Conservation (phyloP, 2,797 vertebrate species). For the Glossophaga mutica region DNA sequence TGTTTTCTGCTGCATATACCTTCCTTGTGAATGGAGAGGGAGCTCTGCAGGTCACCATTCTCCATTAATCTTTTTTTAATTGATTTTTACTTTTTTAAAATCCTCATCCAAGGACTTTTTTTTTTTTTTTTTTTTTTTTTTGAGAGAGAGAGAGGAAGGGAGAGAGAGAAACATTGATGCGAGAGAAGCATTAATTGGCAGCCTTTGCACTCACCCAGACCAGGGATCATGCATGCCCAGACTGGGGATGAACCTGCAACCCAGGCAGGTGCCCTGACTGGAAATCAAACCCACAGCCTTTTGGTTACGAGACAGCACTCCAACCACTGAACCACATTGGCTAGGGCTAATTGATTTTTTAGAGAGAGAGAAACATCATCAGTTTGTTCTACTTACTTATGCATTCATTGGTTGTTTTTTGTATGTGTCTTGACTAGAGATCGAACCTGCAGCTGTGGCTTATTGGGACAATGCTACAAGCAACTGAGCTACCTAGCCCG, state of each 20-base stretch:
- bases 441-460: not conserved
- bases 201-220: not conserved
- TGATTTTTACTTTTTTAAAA: not conserved
- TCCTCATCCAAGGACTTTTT: not conserved
- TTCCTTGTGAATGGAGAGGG: constrained; percentile 17
- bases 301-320: not conserved
- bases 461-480: not conserved
- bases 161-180: not conserved
- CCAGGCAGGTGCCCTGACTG: too few relatives aligned
- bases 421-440: not conserved
- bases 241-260: not conserved
- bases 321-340: not conserved
- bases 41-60: not conserved
- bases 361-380: not conserved
- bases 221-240: not conserved
- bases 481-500: not conserved
- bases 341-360: not conserved
- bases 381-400: not conserved
- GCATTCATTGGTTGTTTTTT: not conserved
- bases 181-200: not conserved
- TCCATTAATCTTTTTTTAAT: not conserved
- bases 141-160: too few relatives aligned
- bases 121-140: too few relatives aligned
- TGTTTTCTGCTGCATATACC: not conserved
- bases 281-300: not conserved